Conservation (phyloP, 35 echinoderm and acorn worm species). For the Hemicentrotus pulcherrimus region DNA sequence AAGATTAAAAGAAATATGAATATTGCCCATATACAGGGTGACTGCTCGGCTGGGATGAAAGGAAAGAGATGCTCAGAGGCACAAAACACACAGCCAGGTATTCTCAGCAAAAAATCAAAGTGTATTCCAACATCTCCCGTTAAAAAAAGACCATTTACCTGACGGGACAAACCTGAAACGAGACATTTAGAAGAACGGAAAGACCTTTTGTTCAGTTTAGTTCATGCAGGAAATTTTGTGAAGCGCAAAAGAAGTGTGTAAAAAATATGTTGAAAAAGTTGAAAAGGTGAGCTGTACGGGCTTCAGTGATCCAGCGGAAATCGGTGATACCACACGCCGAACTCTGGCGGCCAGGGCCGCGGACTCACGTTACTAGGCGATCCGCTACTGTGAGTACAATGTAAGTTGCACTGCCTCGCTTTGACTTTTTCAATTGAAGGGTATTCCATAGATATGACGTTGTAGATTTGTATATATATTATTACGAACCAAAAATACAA, state of each 20-base stretch:
- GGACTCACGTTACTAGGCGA: not conserved
- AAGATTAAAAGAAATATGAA: conserved; percentile 14
- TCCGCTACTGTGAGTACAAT: not conserved
- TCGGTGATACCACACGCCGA: conserved; percentile 2
- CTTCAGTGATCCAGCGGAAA: conserved; percentile 4
- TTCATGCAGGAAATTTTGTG: conserved; percentile 22
- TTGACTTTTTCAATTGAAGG: conserved; percentile 17
- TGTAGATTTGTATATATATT: conserved; percentile 54
- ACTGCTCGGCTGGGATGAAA: conserved; percentile 22
- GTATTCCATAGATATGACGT: conserved; percentile 36
- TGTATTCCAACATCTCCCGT: conserved; percentile 37
- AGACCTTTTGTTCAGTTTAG: not conserved
- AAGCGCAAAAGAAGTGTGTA: conserved; percentile 17
- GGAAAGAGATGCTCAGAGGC: not conserved
- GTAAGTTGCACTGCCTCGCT: conserved; percentile 51
- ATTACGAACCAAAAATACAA: conserved; percentile 49
- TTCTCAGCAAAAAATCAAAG: conserved; percentile 33
- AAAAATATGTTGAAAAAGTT: not conserved
- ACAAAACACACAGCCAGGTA: conserved; percentile 30
- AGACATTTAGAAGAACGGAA: conserved; percentile 3
- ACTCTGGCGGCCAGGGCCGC: conserved; percentile 31
- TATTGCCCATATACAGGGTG: conserved; percentile 17
- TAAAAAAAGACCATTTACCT: not conserved
- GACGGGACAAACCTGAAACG: conserved; percentile 8
- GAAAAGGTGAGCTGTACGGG: not conserved